phyloP scores from a whole-genome alignment of 2,888 invertebrate species.

The Caenorhabditis afra region DNA sequence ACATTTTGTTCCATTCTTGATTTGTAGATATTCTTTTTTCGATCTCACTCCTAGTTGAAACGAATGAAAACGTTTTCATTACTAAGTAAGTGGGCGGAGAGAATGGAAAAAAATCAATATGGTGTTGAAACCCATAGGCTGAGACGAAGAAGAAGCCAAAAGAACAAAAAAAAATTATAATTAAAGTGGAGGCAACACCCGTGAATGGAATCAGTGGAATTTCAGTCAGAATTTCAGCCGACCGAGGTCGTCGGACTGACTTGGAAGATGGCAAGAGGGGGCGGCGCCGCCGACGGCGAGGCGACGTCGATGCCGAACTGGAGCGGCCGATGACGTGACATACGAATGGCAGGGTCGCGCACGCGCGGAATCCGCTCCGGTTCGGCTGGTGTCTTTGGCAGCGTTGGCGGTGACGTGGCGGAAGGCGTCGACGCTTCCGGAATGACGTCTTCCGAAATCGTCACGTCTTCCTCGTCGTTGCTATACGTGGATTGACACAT shows the following conservation, averaged over 20 bases:
- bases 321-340: slow-evolving; percentile 63
- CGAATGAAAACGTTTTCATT: no score
- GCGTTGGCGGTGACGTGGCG: not conserved
- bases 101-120: no score
- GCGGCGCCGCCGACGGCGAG: slow-evolving; percentile 44
- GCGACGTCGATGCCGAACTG: slow-evolving; percentile 48
- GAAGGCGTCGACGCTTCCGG: not conserved
- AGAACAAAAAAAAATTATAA: no score
- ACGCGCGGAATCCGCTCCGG: slow-evolving; percentile 8
- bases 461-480: slow-evolving; percentile 52
- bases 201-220: no score
- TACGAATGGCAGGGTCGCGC: slow-evolving; percentile 42
- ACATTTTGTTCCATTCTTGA: slow-evolving; percentile 10
- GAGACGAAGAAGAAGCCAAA: not conserved
- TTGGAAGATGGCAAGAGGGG: slow-evolving; percentile 65
- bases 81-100: no score
- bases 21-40: not conserved
- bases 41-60: not conserved
- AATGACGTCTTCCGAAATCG: slow-evolving; percentile 43
- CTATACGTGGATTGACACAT: slow-evolving; percentile 49
- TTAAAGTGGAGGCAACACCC: no score
- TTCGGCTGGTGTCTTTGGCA: no score
- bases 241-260: slow-evolving; percentile 47
- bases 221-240: slow-evolving; percentile 11
- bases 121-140: slow-evolving; percentile 14